Percentiles rank a stretch among this genome's conserved stretches.
These are phyloP conservation scores for Pseudochromis fuscus DNA, from an alignment of 2,797 vertebrate species.

Conservation along the genomic window DNA sequence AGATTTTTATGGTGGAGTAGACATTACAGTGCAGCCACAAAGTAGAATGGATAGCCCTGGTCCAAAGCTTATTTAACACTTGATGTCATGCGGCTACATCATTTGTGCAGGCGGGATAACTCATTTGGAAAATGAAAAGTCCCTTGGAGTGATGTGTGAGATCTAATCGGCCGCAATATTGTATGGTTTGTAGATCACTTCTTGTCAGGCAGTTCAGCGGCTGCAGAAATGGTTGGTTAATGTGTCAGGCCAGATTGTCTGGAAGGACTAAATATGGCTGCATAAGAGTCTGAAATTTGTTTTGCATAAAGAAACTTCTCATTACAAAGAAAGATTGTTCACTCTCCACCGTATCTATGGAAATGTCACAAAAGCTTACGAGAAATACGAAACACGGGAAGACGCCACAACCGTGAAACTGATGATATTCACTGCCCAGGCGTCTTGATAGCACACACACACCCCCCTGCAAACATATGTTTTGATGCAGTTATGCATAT, in stretches of 20 bases:
- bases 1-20: slow-evolving; percentile 80
- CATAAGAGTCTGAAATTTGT: slow-evolving; percentile 33
- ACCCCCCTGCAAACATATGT: slow-evolving; percentile 14
- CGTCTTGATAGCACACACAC: not conserved
- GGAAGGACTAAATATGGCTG: slow-evolving; percentile 38
- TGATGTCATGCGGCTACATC: slow-evolving; percentile 82
- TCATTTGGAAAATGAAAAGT: slow-evolving; percentile 86
- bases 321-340: slow-evolving; percentile 55
- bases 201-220: slow-evolving; percentile 63
- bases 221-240: slow-evolving; percentile 65
- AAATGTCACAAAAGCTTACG: slow-evolving; percentile 23
- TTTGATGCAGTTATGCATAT: slow-evolving; percentile 74
- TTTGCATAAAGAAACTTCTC: slow-evolving; percentile 51
- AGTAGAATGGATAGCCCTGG: slow-evolving; percentile 82
- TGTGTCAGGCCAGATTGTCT: slow-evolving; percentile 53
- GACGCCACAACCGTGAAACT: slow-evolving; percentile 23
- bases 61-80: slow-evolving; percentile 85
- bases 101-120: slow-evolving; percentile 81
- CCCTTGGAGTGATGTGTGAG: slow-evolving; percentile 72
- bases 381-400: slow-evolving; percentile 25
- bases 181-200: slow-evolving; percentile 71
- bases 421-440: slow-evolving; percentile 34
- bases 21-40: slow-evolving; percentile 73
- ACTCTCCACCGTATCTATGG: slow-evolving; percentile 12
- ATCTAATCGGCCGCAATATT: slow-evolving; percentile 74